phyloP scores from a whole-genome alignment of 2,113 vertebrate genomes.

The Lipophrys pholis region DNA sequence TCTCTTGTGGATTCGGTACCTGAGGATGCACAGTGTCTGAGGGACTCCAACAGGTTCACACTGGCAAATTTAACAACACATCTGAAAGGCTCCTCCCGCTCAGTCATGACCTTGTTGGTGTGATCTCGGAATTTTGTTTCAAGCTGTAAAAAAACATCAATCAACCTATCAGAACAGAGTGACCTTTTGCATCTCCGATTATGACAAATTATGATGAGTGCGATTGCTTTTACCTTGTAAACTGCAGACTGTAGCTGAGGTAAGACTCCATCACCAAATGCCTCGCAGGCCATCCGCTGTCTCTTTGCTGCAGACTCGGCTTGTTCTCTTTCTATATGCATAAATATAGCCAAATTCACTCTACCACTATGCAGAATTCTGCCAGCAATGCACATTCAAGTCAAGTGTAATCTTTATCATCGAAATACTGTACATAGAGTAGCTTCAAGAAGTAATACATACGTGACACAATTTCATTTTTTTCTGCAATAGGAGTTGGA shows the following conservation, averaged over 20 bases:
- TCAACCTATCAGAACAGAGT: not conserved
- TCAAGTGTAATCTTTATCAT: not conserved
- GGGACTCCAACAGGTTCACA: conserved; percentile 90
- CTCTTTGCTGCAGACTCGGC: conserved; percentile 77
- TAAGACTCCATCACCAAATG: conserved; percentile 85
- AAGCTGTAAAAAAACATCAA: conserved; percentile 81
- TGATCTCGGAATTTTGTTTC: conserved; percentile 89
- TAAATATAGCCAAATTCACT: conserved; percentile 31
- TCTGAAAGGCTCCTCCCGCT: conserved; percentile 85
- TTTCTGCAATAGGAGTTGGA: conserved; percentile 71
- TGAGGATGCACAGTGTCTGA: conserved; percentile 87
- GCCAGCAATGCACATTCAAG: not conserved
- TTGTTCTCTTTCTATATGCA: conserved; percentile 86
- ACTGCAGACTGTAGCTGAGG: conserved; percentile 90
- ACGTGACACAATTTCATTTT: conserved; percentile 68
- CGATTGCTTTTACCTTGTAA: conserved; percentile 82
- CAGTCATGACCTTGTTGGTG: conserved; percentile 72
- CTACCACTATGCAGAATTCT: not conserved
- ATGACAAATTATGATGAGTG: not conserved
- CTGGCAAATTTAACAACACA: conserved; percentile 92
- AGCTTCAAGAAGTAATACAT: conserved; percentile 47
- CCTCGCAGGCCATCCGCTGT: conserved; percentile 82
- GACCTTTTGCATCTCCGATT: not conserved
- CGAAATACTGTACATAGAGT: no score
- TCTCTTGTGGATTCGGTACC: conserved; percentile 73